A percentile compares a stretch with the other conserved stretches of the same genome.
phyloP scores from a whole-genome alignment of 1,140 invertebrate genomes.

The Drosophila baimaii region DNA sequence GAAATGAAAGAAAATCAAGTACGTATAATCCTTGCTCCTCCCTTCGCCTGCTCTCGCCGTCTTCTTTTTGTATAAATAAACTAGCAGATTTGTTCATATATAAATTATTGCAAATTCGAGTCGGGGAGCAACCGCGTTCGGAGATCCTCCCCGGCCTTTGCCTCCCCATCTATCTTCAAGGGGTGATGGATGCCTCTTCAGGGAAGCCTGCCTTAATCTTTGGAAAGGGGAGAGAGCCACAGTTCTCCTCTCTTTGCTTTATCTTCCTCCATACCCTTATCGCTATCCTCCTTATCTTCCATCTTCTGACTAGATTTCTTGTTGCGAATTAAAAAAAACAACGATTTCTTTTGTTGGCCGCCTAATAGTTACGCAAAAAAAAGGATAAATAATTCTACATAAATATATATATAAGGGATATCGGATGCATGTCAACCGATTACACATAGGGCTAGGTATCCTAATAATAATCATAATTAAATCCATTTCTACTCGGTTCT shows the following conservation, averaged over 20 bases:
- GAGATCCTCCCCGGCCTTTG: not conserved
- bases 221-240: conserved; percentile 40
- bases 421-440: conserved; percentile 22
- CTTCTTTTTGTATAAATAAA: conserved; percentile 43
- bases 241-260: conserved; percentile 39
- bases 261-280: conserved; percentile 19
- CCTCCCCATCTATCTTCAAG: not conserved
- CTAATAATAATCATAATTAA: conserved; percentile 54
- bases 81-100: conserved; percentile 44
- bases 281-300: conserved; percentile 21
- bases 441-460: conserved; percentile 37
- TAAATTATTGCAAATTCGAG: conserved; percentile 40
- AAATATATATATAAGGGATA: conserved; percentile 38
- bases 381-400: conserved; percentile 40
- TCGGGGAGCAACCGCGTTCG: not conserved
- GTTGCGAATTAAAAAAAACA: conserved; percentile 76
- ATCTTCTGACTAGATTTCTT: conserved; percentile 79
- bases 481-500: conserved; percentile 24
- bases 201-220: conserved; percentile 30
- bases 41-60: not conserved
- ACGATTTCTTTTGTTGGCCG: conserved; percentile 47
- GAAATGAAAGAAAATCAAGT: conserved; percentile 48
- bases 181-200: not conserved
- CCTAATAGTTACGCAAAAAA: conserved; percentile 65
- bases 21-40: conserved; percentile 29